phyloP scores from a whole-genome alignment of 2,888 invertebrate genomes.

The Nephrotoma guestfalica region DNA sequence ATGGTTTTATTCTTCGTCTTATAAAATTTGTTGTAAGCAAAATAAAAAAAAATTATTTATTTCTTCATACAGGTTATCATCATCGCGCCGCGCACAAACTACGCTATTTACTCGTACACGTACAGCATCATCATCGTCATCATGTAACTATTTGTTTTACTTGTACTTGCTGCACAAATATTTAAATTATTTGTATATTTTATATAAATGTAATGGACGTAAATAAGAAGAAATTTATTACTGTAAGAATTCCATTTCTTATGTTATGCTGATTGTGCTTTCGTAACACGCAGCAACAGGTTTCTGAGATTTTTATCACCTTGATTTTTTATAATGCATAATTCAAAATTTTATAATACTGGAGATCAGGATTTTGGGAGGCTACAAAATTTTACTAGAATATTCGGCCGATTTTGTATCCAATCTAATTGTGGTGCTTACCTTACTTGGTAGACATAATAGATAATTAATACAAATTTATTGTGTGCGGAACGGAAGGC shows the following conservation, averaged over 20 bases:
- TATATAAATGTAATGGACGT: background rate
- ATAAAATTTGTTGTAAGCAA: background rate
- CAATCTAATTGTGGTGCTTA: too few relatives aligned
- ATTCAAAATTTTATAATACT: background rate
- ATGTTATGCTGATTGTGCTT: background rate
- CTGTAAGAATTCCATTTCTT: background rate
- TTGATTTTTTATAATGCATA: background rate
- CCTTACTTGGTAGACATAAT: background rate
- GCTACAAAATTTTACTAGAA: background rate
- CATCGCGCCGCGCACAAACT: background rate
- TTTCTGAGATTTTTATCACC: background rate
- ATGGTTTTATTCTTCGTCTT: background rate
- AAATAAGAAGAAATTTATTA: background rate
- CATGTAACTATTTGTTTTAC: background rate
- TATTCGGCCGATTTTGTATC: too few relatives aligned
- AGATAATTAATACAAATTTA: background rate
- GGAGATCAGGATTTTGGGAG: background rate
- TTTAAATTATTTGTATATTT: background rate
- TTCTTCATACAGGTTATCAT: background rate
- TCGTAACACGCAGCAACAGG: background rate
- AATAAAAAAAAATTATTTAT: background rate
- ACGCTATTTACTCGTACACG: background rate
- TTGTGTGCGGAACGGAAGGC: background rate
- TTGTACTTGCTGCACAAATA: background rate
- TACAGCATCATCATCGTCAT: background rate